These are phyloP conservation scores for Saccostrea cuccullata DNA, from an alignment of 1,140 invertebrate genomes.

Conservation along the genomic window DNA sequence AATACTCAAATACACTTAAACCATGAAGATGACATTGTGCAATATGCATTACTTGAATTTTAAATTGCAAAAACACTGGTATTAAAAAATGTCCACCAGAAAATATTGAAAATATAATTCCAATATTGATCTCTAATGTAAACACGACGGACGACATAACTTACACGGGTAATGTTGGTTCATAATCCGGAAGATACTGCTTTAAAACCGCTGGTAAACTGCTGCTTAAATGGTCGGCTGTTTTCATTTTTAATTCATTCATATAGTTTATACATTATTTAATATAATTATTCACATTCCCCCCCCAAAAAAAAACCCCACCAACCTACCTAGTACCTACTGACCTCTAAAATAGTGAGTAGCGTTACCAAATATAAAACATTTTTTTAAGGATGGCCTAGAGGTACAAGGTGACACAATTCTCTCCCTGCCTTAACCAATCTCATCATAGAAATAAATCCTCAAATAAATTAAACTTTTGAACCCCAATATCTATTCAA, in stretches of 20 bases:
- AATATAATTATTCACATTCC: too few species aligned
- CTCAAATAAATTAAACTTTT: too few species aligned
- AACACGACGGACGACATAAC: slow-evolving; percentile 34
- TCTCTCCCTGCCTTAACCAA: too few species aligned
- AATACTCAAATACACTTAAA: not conserved
- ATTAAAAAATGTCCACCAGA: too few species aligned
- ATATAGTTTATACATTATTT: slow-evolving; percentile 12
- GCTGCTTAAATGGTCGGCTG: slow-evolving; percentile 24
- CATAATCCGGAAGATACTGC: slow-evolving; percentile 29
- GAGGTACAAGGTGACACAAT: too few species aligned
- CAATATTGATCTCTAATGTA: slow-evolving; percentile 35
- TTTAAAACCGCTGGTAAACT: slow-evolving; percentile 29
- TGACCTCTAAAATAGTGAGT: too few species aligned
- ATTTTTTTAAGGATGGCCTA: too few species aligned
- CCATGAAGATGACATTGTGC: not conserved
- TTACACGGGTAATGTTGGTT: slow-evolving; percentile 18
- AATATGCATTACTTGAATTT: not conserved
- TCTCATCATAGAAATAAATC: too few species aligned
- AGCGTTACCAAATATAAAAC: too few species aligned
- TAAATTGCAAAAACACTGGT: not conserved
- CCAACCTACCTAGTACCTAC: too few species aligned
- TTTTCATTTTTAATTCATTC: slow-evolving; percentile 28
- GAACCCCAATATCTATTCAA: too few species aligned
- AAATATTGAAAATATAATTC: not conserved
- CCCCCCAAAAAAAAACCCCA: too few species aligned